Base-by-base conservation (phyloP, 2,888 invertebrate species). In the Drosophila paramelanica region DNA sequence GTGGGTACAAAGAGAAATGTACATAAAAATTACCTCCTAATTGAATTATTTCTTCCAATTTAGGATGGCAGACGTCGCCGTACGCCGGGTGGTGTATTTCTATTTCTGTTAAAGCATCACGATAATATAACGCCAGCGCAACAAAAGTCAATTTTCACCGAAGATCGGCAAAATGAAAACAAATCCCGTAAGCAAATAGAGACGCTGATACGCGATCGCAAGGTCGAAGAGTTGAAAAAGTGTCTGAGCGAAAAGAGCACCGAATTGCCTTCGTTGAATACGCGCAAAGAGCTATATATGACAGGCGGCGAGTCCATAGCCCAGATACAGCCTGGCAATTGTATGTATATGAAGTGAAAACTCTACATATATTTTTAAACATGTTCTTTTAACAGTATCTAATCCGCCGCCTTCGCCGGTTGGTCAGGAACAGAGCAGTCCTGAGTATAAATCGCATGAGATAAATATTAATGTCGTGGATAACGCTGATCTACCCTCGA, bases 331-430 rank as follows among this genome's bases (percentile, higher is more conserved):
- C 79, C 90, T 17, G 90, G 90, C 38, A 89, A 82, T 51, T 77
- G 90, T 91, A 83, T 73, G 79, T 53, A 31, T 1, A 36, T 36
- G 13, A 36, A 41, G 5, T 42, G 3, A 41, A 14, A 33, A 0
- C 5, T 3, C 5, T 5, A 38, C n/a, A n/a, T 4, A 14, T 3
- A 7, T 17, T 10, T 33, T 10, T 39, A 11, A 20, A 36, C 14
- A 23, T 39, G 13, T 20, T 1, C 3, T 25, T 13, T 13, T 60
- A 8, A 31, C 43, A 91, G 92, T 92, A 59, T 92, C 92, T 2
- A 96, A 96, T 93, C 96, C 96, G 47, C 96, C 96, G 11, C 96
- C 96, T 5, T 96, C 96, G 27, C 96, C 96, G 0, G 96, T 95
- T 36, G 96, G 93, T 4, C 94, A 94, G 65, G 95, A 94, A 45